phyloP scores from a whole-genome alignment of 64 coral and sea anemone genomes.

The Stylophora pistillata region DNA sequence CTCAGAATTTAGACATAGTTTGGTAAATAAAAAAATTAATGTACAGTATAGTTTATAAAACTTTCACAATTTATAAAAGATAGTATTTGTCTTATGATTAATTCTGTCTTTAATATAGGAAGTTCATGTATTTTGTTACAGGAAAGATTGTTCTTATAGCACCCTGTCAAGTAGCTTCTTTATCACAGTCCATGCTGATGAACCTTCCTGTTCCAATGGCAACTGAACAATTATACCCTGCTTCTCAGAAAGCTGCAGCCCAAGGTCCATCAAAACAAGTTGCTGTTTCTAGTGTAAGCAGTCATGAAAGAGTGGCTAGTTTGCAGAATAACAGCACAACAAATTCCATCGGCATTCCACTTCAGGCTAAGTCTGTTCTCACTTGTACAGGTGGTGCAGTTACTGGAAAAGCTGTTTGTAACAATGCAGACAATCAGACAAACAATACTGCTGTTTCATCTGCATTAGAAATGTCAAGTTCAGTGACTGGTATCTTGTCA shows the following conservation, averaged over 20 bases:
- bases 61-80: background rate
- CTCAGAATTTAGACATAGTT: too few relatives aligned
- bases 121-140: background rate
- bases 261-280: background rate
- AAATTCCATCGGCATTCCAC: background rate
- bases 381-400: background rate
- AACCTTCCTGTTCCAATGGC: slow-evolving; percentile 20
- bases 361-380: background rate
- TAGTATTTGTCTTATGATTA: background rate
- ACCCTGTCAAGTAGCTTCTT: slow-evolving; percentile 7
- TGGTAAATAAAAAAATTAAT: too few relatives aligned
- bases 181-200: background rate
- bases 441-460: slow-evolving; percentile 3
- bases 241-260: background rate
- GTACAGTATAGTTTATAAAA: too few relatives aligned
- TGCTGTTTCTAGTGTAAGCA: background rate
- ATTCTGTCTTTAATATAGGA: background rate
- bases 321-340: background rate
- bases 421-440: background rate
- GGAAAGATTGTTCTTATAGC: slow-evolving; percentile 44
- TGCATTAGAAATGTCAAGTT: background rate
- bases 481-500: background rate
- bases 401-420: background rate
- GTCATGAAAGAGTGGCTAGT: background rate
- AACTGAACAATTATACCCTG: background rate